Evolutionary conservation across 2,888 invertebrate species (phyloP).

Genomic region (Portevinia maculata): DNA sequence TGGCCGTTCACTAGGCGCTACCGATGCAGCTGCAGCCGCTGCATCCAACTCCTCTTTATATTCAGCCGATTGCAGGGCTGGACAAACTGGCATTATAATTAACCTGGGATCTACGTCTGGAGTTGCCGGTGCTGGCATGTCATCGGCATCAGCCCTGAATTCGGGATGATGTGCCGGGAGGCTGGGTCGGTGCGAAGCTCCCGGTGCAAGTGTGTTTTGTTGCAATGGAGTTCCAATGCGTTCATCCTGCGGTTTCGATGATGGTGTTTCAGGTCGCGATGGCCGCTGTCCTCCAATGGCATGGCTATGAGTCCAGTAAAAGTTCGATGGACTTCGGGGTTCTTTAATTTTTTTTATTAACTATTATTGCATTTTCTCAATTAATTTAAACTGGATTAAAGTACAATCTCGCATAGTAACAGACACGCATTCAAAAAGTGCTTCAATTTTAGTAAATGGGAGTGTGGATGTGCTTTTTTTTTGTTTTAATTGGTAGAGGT

Average conservation of each 20-base stretch:
- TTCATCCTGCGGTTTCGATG: slow-evolving; percentile 79
- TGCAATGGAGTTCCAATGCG: slow-evolving; percentile 83
- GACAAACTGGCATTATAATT: slow-evolving; percentile 81
- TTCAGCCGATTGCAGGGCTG: slow-evolving; percentile 80
- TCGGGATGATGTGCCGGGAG: slow-evolving; percentile 81
- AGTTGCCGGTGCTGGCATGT: slow-evolving; percentile 27
- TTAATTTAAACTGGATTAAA: slow-evolving; percentile 34
- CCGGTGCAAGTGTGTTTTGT: slow-evolving; percentile 85
- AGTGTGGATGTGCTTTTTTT: slow-evolving; percentile 32
- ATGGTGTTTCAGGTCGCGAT: slow-evolving; percentile 84
- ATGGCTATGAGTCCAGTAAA: slow-evolving; percentile 91
- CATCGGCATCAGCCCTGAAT: slow-evolving; percentile 76
- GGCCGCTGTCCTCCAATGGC: slow-evolving; percentile 86
- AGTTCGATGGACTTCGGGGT: slow-evolving; percentile 82
- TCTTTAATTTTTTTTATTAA: slow-evolving; percentile 76
- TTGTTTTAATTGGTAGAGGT: slow-evolving; percentile 8
- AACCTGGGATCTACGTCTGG: slow-evolving; percentile 79
- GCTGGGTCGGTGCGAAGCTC: slow-evolving; percentile 84
- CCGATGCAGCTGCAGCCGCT: slow-evolving; percentile 77
- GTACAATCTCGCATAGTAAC: slow-evolving; percentile 41
- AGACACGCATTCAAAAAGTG: slow-evolving; percentile 49
- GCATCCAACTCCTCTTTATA: slow-evolving; percentile 81
- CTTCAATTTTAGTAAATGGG: slow-evolving; percentile 2
- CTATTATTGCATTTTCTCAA: slow-evolving; percentile 26
- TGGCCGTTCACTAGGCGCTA: slow-evolving; percentile 78